phyloP scores from a whole-genome alignment of 2,113 vertebrate species.

The Ochotona curzoniae region DNA sequence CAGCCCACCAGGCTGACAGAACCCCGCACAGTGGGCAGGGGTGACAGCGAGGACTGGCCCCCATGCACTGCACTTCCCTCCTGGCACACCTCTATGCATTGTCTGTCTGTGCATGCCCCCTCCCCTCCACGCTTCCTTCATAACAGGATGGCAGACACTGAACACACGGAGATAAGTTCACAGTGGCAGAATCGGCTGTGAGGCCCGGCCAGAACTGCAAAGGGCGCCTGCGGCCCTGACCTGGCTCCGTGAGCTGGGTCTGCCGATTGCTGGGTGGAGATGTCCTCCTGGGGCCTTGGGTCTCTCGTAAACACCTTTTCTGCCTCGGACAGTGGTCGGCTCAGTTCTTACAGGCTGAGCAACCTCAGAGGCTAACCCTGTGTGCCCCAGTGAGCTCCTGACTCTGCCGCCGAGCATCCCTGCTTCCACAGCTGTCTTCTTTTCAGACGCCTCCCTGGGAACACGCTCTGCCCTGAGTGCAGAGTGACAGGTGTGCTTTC shows the following conservation, averaged over 20 bases:
- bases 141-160: constrained; percentile 71
- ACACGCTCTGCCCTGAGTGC: neutral
- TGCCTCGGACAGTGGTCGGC: neutral
- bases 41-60: neutral
- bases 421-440: too few relatives aligned
- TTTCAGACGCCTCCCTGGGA: constrained; percentile 22
- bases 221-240: neutral
- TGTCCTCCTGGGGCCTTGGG: neutral
- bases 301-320: neutral
- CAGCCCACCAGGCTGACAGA: neutral
- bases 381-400: too few relatives aligned
- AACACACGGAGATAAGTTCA: constrained; percentile 49
- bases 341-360: neutral
- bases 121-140: constrained; percentile 67
- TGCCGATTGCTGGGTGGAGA: fast-evolving
- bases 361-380: neutral
- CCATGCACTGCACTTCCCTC: neutral
- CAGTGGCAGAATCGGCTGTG: neutral
- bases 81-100: constrained; percentile 54
- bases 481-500: neutral
- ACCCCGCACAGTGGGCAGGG: neutral
- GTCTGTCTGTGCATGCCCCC: constrained; percentile 40
- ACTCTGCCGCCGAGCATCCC: neutral
- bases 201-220: neutral
- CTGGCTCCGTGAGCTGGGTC: neutral